These are phyloP conservation scores for Lutraria rhynchaena DNA, from an alignment of 1,140 invertebrate species.

Conservation along the genomic window DNA sequence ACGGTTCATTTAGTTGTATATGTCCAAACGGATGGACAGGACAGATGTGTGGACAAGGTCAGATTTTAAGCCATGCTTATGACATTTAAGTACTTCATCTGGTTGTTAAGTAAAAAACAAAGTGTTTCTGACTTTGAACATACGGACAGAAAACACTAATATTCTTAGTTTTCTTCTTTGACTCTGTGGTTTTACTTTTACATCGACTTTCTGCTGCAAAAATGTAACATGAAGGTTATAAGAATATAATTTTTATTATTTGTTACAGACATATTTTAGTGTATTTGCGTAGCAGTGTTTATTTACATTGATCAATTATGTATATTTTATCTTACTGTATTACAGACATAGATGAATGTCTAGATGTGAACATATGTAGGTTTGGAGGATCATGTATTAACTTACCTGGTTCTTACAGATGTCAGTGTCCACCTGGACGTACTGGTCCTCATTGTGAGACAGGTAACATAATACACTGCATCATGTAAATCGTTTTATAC, in stretches of 20 bases:
- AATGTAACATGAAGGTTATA: too few relatives aligned
- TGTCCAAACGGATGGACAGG: constrained; percentile 51
- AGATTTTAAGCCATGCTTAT: too few relatives aligned
- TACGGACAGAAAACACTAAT: too few relatives aligned
- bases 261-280: too few relatives aligned
- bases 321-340: background rate
- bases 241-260: too few relatives aligned
- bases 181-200: too few relatives aligned
- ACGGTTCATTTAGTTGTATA: constrained; percentile 54
- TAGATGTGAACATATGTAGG: constrained; percentile 13
- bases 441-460: constrained; percentile 51
- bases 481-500: background rate
- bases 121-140: background rate
- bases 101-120: too few relatives aligned
- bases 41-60: constrained; percentile 34
- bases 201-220: too few relatives aligned
- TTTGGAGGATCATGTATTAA: constrained; percentile 50
- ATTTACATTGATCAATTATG: too few relatives aligned
- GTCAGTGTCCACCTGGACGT: constrained; percentile 40
- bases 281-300: too few relatives aligned
- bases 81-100: too few relatives aligned
- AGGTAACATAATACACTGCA: constrained; percentile 16
- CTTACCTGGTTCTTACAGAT: constrained; percentile 37
- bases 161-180: too few relatives aligned
- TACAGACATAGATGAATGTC: constrained; percentile 43